Evolutionary conservation across 2,797 vertebrate genomes (phyloP), one percentile per base, ranked within the genome.

Genomic region (Coranthus polyacanthus): DNA sequence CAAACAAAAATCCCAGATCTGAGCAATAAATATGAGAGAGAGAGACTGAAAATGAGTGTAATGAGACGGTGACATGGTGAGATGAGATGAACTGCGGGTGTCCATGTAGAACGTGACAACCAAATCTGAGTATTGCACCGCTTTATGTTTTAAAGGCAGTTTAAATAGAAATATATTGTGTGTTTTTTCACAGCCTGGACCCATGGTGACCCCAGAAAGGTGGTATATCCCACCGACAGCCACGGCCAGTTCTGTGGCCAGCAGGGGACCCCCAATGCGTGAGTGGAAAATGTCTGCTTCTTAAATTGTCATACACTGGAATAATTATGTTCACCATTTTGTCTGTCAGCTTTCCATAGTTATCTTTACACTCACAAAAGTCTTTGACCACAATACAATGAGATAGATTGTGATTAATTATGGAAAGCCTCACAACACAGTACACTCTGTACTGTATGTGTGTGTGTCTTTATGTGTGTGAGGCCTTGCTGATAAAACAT

Each of bases 241-340:
- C 90, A 93, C 5, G 97, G 98, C 12, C 95, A 98, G 73, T 97
- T 98, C 80, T 99, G 98, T 83, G 96, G 97, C 53, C 96, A 98
- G 82, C 95, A 95, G 85, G 94, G 93, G 59, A 95, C 95, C 26
- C 85, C 87, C 26, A 96, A 97, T 85, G 95, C 94, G 98, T 99
- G 88, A 98, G 97, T 97, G 20, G 8, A 50, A 57, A 68, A 63
- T 42, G 46, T 50, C 37, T 36, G 36, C 47, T 47, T 58, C 42
- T 66, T 46, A 42, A 73, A 69, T 60, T 13, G 36, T 56, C 32
- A 2, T 29, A 29, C 43, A 34, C 50, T 50, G 45, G 12, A 71
- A 59, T 68, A 68, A 78, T 82, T 68, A 72, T 78, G 53, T 80
- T 71, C 41, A 44, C 20, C 41, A 43, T 64, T 41, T 68, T 67